Base-by-base conservation (phyloP, 2,888 invertebrate species). In the Trypoxylon attenuatum region DNA sequence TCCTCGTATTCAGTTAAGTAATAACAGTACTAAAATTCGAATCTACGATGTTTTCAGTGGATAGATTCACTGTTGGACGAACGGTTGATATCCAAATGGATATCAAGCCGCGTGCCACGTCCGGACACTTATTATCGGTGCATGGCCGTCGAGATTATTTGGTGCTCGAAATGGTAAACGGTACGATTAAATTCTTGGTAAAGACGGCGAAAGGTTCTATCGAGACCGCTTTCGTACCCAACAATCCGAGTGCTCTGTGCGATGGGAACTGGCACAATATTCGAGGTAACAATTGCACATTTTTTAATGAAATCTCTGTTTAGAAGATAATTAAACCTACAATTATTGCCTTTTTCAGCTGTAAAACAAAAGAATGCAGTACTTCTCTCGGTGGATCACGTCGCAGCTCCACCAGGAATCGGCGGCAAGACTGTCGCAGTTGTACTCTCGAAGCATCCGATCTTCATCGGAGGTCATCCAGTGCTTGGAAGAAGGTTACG, bases 231-330 rank as follows among this genome's bases (percentile, higher is more conserved):
- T 96, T 92, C 84, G 90, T 90, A 51, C 89, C 92, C 0, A 89
- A 90, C 43, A 90, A 91, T 49, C 90, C 91, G 62, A 91, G 92
- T 77, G 89, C 90, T 60, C 90, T 98, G 65, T 99, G 99, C 84
- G 97, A 99, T 87, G 98, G 99, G 46, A 90, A 94, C 55, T 99
- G 98, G 98, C 98, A 99, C 83, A 92, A 90, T 58, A 94, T 97
- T 78, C 90, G 91, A 87, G 92, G 94, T 93, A 72, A 84, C 85
- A 59, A 52, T 6, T 21, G 25, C 21, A 2, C n/a, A 33, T n/a
- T n/a, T n/a, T n/a, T n/a, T n/a, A n/a, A n/a, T n/a, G n/a, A n/a
- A n/a, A n/a, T n/a, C n/a, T n/a, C n/a, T n/a, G n/a, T n/a, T n/a
- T n/a, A n/a, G n/a, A n/a, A n/a, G n/a, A n/a, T n/a, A n/a, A n/a